Evolutionary conservation across 2,113 vertebrate genomes (phyloP).

Genomic region (Hiodon alosoides): DNA sequence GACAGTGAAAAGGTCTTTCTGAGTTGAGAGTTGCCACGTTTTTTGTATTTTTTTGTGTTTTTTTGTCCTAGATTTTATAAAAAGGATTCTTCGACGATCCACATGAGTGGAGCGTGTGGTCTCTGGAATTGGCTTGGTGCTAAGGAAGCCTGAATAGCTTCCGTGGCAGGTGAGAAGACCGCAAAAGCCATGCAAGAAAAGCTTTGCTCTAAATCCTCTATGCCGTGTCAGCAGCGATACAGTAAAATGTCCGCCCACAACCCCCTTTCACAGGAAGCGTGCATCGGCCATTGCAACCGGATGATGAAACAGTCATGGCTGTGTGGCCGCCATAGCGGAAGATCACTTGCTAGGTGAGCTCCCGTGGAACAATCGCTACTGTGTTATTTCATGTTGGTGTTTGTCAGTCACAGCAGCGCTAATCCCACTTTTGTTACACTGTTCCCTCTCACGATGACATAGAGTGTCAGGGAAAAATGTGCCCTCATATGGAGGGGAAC

Average conservation of each 20-base stretch:
- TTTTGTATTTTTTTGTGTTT: neutral
- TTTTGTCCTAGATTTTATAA: neutral
- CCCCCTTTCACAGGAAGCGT: neutral
- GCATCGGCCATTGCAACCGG: neutral
- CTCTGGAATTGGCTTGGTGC: no score
- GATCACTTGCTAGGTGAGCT: neutral
- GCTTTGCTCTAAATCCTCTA: no score
- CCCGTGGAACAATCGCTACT: neutral
- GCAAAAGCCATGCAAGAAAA: neutral
- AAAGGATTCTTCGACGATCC: neutral
- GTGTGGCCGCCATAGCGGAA: neutral
- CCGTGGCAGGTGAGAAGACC: neutral
- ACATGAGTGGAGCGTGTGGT: no score
- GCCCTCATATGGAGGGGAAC: no score
- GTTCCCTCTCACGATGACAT: no score
- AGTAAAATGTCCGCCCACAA: neutral
- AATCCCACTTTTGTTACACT: no score
- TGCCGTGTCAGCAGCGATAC: no score
- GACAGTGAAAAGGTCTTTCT: constrained; percentile 13
- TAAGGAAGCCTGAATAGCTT: neutral
- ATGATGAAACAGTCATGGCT: neutral
- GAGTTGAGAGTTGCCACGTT: constrained; percentile 7
- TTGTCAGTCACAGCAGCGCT: no score
- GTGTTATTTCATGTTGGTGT: no score
- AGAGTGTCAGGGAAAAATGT: no score